Evolutionary conservation across 1,140 invertebrate genomes (phyloP), one percentile per base, ranked within the genome.

Genomic region (Aricia agestis): DNA sequence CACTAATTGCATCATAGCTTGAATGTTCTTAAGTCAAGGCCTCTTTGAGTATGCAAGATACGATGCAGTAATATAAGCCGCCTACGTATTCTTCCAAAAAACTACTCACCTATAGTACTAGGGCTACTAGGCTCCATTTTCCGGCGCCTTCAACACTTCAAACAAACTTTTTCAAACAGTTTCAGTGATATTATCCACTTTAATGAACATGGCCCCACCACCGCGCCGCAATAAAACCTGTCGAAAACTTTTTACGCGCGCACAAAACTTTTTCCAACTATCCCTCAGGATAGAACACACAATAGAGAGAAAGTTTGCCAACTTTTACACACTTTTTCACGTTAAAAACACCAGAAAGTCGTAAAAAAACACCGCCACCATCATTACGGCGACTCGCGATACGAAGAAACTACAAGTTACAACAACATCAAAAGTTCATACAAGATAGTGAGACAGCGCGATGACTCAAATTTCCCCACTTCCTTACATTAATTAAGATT

Each of bases 101-200:
- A 19, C 45, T 69, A 86, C 87, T 84, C 76, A 89, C 87, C 87
- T 68, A 86, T 79, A 70, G 75, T 74, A 78, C 76, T 83, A 18
- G 84, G 72, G 69, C 75, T 74, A 78, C 76, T 85, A n/a, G 84
- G 72, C 78, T 89, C 87, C 87, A 89, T 89, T 74, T 81, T 85
- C 73, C 63, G 70, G 68, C 73, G 75, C 66, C 25, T 73, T 75
- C 72, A 73, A 77, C 73, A 71, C 61, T 71, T 68, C 76, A 58
- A 45, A 52, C 61, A 72, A 69, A 63, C 74, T 80, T 83, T 82
- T 76, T 72, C 78, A 81, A 79, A 79, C 80, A 82, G 74, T 84
- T 85, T 83, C 74, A 76, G 73, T 81, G 69, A 84, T 78, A 76
- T 80, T 80, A 82, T 78, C 77, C 86, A 86, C 77, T 88, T 83